Conservation (phyloP, 2,113 vertebrate species). For the Ondatra zibethicus region DNA sequence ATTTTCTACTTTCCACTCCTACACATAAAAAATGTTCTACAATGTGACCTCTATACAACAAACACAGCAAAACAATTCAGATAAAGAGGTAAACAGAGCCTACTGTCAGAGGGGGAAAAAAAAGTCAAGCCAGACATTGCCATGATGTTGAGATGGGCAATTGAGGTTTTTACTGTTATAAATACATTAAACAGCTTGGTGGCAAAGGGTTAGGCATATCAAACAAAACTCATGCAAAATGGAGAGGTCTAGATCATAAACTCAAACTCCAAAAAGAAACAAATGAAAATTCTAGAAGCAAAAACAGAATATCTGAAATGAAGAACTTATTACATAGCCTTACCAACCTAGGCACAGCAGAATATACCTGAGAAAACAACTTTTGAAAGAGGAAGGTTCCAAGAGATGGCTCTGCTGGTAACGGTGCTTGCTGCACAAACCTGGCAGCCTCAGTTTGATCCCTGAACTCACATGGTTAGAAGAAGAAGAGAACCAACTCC, state of each 20-base stretch:
- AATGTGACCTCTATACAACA: not conserved
- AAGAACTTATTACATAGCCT: not conserved
- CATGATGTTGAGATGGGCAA: not conserved
- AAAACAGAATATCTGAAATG: not conserved
- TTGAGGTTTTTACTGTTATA: not conserved
- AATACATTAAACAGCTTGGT: not conserved
- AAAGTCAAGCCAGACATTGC: not conserved
- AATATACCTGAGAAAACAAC: not conserved
- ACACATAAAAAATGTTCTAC: not conserved
- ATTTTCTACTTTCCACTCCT: not conserved
- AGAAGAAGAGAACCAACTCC: not conserved
- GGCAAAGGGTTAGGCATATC: not conserved
- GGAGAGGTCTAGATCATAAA: not conserved
- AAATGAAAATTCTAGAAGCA: not conserved
- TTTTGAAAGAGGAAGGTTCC: not conserved
- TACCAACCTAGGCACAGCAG: not conserved
- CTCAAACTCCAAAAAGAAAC: not conserved
- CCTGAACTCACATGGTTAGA: not conserved
- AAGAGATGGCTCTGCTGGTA: not conserved
- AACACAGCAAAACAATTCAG: not conserved
- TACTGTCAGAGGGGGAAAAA: not conserved
- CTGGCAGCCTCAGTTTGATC: not conserved
- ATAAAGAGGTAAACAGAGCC: not conserved
- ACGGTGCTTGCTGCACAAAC: no score
- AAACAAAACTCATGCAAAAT: not conserved